Evolutionary conservation across 2,888 invertebrate genomes (phyloP).

Genomic region (Drosophila birchii): DNA sequence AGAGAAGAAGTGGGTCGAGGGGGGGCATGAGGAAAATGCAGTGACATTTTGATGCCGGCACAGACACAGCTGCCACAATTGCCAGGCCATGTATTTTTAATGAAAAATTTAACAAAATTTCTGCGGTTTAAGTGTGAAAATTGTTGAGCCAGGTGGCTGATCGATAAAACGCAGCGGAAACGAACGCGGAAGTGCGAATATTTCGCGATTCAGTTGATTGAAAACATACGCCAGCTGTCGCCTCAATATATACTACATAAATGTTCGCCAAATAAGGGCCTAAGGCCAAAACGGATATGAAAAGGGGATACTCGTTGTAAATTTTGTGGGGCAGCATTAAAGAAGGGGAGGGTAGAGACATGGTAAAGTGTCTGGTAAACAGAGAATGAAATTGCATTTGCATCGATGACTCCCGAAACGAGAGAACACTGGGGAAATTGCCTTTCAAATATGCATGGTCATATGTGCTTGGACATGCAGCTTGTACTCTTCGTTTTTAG

Average conservation of each 20-base stretch:
- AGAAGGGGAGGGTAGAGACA: not conserved
- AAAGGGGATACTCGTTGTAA: conserved; percentile 41
- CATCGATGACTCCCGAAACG: conserved; percentile 54
- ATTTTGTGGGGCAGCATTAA: conserved; percentile 45
- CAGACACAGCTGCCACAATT: conserved; percentile 44
- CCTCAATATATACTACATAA: conserved; percentile 1
- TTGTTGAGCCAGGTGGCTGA: conserved; percentile 48
- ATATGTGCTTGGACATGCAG: conserved; percentile 60
- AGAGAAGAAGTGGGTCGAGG: conserved; percentile 5
- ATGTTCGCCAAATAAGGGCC: conserved; percentile 14
- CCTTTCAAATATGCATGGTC: conserved; percentile 78
- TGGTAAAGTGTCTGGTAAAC: conserved; percentile 59
- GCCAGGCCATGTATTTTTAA: conserved; percentile 66
- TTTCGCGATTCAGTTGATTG: conserved; percentile 77
- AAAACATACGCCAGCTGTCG: conserved; percentile 55
- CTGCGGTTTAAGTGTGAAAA: conserved; percentile 74
- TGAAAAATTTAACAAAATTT: conserved; percentile 72
- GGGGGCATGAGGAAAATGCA: conserved; percentile 6
- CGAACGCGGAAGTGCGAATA: conserved; percentile 73
- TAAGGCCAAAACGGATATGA: conserved; percentile 43
- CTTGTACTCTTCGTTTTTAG: conserved; percentile 38
- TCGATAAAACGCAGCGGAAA: conserved; percentile 60
- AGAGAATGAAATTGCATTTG: conserved; percentile 73
- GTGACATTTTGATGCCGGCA: conserved; percentile 66
- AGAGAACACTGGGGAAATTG: conserved; percentile 55